Conservation (phyloP, 2,113 vertebrate genomes). For the Catharus fuscescens region DNA sequence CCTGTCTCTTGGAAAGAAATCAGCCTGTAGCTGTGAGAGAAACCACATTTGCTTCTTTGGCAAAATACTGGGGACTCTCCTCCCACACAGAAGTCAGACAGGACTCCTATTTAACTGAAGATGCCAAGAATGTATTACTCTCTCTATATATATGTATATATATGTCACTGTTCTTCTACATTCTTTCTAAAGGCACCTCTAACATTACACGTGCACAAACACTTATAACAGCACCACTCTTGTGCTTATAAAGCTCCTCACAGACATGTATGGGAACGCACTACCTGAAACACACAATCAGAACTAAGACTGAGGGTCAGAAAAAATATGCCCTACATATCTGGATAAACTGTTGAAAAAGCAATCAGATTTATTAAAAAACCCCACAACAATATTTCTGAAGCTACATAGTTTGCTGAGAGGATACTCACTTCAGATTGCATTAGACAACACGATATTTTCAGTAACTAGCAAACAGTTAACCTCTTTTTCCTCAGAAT, state of each 20-base stretch:
- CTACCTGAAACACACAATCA: neutral
- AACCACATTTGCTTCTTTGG: conserved; percentile 37
- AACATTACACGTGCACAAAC: neutral
- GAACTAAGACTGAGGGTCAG: neutral
- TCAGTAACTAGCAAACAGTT: neutral
- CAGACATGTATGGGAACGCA: rapidly evolving
- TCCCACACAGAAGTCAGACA: neutral
- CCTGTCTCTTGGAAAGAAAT: conserved; percentile 50
- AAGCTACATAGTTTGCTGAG: neutral
- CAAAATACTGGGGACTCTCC: neutral
- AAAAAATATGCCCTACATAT: neutral
- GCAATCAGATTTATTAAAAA: neutral
- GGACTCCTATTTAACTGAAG: neutral
- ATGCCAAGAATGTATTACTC: neutral
- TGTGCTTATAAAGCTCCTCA: neutral
- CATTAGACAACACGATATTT: neutral
- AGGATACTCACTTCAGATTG: neutral
- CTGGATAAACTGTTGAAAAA: neutral
- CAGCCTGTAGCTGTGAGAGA: conserved; percentile 22
- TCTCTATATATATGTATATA: neutral
- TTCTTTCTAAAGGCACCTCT: neutral
- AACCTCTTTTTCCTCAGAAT: neutral
- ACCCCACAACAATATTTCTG: neutral
- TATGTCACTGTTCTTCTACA: neutral
- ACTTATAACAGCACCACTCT: neutral